Base-by-base conservation (phyloP, 2,888 invertebrate species). In the Polydrusus pterygomalis region DNA sequence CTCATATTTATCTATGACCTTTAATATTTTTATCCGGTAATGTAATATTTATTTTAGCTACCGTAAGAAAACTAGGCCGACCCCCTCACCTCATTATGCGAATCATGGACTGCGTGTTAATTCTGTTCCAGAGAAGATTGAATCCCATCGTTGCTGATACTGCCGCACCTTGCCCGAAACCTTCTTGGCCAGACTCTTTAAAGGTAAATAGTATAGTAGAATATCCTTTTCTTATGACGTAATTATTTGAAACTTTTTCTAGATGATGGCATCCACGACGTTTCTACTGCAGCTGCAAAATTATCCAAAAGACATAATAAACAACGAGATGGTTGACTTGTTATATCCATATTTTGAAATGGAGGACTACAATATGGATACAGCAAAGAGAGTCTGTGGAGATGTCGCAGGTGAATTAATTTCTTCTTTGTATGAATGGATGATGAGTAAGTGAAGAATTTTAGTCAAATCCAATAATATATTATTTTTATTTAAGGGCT, bases 291-390 rank as follows among this genome's bases (percentile, higher is more conserved):
- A 96, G 85, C 89, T 98, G 17, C 96, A 97, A 89, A 97, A 96
- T 84, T 98, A 97, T 86, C 97, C 97, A 0, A 97, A 97, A 88
- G 98, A 98, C 84, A 95, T 96, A 9, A 98, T 98, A 77, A 98
- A 97, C 86, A 97, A 96, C 84, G 98, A 98, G 89, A 97, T 98
- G 93, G 96, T 98, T 9, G 98, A 98, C 85, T 90, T 98, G 76
- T 88, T 98, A 70, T 91, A 93, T 80, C 97, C 97, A 0, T 98
- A 97, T 87, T 96, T 97, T 82, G 93, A 94, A 86, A 96, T 97
- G 96, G 97, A 97, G 83, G 98, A 98, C 87, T 98, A 98, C 86
- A 97, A 96, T 85, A 96, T 98, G 95, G 98, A 98, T 83, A 97
- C 95, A 70, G 98, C 98, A 0, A 94, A 96, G 85, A 90, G 97